phyloP scores from a whole-genome alignment of 2,113 vertebrate species.

The Heterocephalus glaber region DNA sequence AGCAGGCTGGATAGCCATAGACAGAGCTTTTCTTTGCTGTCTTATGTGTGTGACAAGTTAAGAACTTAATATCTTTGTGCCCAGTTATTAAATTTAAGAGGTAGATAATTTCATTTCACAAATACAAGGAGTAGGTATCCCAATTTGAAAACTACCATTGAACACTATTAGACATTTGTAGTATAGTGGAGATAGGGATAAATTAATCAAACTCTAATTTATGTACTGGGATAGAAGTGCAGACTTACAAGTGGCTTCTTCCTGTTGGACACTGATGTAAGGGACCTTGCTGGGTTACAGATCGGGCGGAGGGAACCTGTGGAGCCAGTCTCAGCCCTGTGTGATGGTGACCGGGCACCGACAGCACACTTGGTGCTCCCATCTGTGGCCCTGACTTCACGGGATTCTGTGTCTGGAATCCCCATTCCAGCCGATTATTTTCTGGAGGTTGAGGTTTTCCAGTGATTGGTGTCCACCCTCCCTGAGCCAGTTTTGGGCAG shows the following conservation, averaged over 20 bases:
- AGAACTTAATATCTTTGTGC: not conserved
- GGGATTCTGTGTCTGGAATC: not conserved
- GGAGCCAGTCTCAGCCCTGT: not conserved
- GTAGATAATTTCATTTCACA: slow-evolving; percentile 13
- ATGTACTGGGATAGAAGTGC: not conserved
- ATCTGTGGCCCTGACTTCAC: not conserved
- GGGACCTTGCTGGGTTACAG: not conserved
- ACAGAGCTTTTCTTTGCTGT: not conserved
- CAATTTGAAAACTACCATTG: not conserved
- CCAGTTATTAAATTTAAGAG: slow-evolving; percentile 26
- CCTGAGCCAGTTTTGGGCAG: not conserved
- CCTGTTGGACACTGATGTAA: not conserved
- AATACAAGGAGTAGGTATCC: not conserved
- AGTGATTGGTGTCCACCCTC: not conserved
- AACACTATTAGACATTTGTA: not conserved
- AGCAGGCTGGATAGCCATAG: not conserved
- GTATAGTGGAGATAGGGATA: not conserved
- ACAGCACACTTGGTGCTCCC: not conserved
- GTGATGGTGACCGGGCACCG: not conserved
- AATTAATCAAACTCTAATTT: not conserved
- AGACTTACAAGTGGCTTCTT: not conserved
- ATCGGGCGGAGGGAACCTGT: not conserved
- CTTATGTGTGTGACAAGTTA: not conserved
- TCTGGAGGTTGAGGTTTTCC: not conserved
- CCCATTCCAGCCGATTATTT: not conserved